Percentiles rank a stretch among this genome's conserved stretches.
phyloP scores from a whole-genome alignment of 2,797 vertebrate genomes.

The Aldrovandia affinis region DNA sequence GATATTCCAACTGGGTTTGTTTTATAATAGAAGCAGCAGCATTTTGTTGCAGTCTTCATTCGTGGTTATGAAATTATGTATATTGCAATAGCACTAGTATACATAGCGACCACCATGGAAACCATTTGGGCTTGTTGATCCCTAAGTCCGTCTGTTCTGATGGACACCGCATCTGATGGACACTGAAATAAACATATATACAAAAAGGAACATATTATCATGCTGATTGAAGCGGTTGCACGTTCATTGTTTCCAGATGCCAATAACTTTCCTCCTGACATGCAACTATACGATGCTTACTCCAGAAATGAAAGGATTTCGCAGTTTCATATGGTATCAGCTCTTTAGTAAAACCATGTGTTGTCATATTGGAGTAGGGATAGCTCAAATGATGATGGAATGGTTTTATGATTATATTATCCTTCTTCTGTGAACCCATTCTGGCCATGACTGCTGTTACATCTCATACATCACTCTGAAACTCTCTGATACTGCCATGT shows the following conservation, averaged over 20 bases:
- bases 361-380: neutral
- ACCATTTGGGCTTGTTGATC: neutral
- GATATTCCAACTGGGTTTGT: neutral
- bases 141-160: neutral
- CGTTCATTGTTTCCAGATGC: neutral
- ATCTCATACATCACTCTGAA: neutral
- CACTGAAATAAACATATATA: neutral
- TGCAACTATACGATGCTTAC: neutral
- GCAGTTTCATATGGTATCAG: neutral
- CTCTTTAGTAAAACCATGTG: neutral
- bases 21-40: neutral
- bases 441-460: neutral
- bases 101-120: neutral
- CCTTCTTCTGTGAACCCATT: neutral
- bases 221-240: neutral
- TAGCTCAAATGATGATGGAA: too few relatives aligned
- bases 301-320: neutral
- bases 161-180: neutral
- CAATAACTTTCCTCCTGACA: too few relatives aligned
- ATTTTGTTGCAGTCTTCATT: neutral
- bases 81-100: neutral
- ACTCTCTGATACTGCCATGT: neutral
- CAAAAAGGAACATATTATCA: neutral
- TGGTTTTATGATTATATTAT: neutral
- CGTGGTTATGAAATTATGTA: neutral